phyloP scores from a whole-genome alignment of 2,113 vertebrate species.

The Corythaeola cristata region DNA sequence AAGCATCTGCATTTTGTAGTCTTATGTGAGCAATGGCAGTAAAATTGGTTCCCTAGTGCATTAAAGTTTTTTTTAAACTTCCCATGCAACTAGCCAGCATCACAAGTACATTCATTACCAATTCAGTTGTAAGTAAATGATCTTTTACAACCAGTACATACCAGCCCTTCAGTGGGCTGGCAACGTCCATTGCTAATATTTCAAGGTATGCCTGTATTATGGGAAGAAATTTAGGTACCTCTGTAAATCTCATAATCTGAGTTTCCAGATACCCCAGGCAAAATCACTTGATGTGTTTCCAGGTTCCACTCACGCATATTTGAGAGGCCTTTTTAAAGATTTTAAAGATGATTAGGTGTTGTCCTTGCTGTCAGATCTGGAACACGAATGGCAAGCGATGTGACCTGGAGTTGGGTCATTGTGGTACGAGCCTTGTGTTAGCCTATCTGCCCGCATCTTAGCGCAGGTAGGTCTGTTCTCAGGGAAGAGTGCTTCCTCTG shows the following conservation, averaged over 20 bases:
- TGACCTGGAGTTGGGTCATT: not conserved
- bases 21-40: not conserved
- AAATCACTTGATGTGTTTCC: not conserved
- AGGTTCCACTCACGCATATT: rapidly evolving
- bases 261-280: not conserved
- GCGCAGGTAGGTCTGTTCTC: not conserved
- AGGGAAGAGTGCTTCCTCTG: not conserved
- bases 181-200: not conserved
- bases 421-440: not conserved
- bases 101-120: not conserved
- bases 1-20: not conserved
- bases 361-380: not conserved
- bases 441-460: not conserved
- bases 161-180: not conserved
- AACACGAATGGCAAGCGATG: rapidly evolving
- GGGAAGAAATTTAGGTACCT: not conserved
- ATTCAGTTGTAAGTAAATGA: not conserved
- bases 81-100: not conserved
- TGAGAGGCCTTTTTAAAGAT: not conserved
- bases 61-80: not conserved
- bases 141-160: not conserved
- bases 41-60: not conserved
- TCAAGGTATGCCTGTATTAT: not conserved
- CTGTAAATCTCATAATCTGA: not conserved
- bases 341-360: rapidly evolving